Base-by-base conservation (phyloP, 2,797 vertebrate genomes). In the Gobionotothen gibberifrons region DNA sequence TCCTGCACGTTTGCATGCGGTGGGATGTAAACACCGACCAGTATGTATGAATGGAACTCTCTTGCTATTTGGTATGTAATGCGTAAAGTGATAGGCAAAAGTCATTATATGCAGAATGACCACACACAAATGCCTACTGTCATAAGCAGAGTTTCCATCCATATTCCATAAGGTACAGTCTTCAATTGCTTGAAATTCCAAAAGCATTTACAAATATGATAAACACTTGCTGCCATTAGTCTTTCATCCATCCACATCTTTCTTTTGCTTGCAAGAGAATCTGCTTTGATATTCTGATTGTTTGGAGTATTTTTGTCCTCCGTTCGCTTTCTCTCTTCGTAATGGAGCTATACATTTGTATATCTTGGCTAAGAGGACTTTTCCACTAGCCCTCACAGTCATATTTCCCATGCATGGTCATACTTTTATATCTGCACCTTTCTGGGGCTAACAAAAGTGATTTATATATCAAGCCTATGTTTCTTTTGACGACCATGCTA, bases 351-450 rank as follows among this genome's bases (percentile, higher is more conserved):
- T 69, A 69, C 19, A 52, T 78, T 53, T 83, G 43, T 64, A 3
- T 42, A 29, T 58, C 51, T 68, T 78, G 67, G 64, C 65, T 69
- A 47, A 0, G 3, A 32, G 17, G 4, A 53, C 51, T 65, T 78
- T 83, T 76, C 74, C 76, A 69, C 48, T 42, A 46, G n/a, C n/a
- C 48, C 51, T 39, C 15, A 3, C 49, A 4, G 60, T 75, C 77
- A 48, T 74, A 52, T 73, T 83, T 83, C 64, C 65, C 74, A 65
- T 69, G 48, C 60, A 54, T 9, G 9, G 47, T 69, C 54, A 56
- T 55, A 29, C 55, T 65, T 77, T 79, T 55, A 66, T 60, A 68
- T 68, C 57, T 43, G 62, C 62, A 19, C 5, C 44, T 68, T 77
- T 70, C 49, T 40, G 19, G 11, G 43, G 52, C 69, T 32, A 43